phyloP scores from a whole-genome alignment of 2,113 vertebrate genomes.

The Paralichthys olivaceus region DNA sequence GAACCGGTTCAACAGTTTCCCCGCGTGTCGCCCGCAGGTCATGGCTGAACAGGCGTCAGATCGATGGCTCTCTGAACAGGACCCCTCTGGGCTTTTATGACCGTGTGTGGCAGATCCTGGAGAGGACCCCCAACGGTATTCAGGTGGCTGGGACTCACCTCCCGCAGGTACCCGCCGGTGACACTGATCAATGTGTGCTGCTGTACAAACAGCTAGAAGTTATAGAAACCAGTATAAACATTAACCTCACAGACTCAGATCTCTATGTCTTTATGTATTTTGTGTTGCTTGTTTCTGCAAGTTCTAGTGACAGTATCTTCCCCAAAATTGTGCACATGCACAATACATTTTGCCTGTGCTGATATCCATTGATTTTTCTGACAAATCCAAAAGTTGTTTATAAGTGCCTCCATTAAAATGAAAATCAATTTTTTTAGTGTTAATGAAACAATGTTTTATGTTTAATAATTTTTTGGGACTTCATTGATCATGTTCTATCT shows the following conservation, averaged over 20 bases:
- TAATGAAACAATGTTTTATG: too few species aligned
- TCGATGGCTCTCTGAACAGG: constrained; percentile 94
- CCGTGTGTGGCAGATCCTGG: constrained; percentile 96
- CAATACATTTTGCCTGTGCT: not conserved
- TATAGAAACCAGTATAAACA: not conserved
- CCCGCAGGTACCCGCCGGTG: constrained; percentile 88
- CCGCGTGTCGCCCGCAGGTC: constrained; percentile 76
- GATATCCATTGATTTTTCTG: not conserved
- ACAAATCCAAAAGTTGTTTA: not conserved
- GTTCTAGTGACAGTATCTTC: not conserved
- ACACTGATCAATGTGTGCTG: not conserved
- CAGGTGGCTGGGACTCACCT: constrained; percentile 88
- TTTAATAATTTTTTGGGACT: not conserved
- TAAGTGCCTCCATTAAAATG: not conserved
- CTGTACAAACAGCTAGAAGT: not conserved
- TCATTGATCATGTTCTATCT: not conserved
- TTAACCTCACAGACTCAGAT: not conserved
- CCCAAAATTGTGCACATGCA: not conserved
- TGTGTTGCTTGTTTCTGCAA: not conserved
- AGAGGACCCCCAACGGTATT: constrained; percentile 92
- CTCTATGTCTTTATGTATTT: not conserved
- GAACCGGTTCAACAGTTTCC: constrained; percentile 5
- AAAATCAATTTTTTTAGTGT: not conserved
- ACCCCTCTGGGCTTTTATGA: constrained; percentile 95
- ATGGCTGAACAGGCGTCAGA: constrained; percentile 93